Conservation (phyloP, 1,140 invertebrate species). For the Calosoma granatense region DNA sequence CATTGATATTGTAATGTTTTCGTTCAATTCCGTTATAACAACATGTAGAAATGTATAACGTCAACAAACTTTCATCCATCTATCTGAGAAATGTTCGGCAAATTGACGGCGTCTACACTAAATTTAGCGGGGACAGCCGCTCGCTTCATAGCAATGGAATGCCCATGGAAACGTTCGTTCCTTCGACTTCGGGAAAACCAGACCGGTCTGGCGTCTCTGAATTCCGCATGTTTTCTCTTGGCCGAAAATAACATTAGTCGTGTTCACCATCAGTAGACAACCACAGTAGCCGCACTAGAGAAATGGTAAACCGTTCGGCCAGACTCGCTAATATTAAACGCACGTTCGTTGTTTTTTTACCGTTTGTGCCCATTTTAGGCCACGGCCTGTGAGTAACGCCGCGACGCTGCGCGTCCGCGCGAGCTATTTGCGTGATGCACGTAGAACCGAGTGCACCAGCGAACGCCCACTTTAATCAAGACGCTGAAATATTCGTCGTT, state of each 20-base stretch:
- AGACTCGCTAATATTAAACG: conserved; percentile 4
- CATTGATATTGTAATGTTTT: too few relatives aligned
- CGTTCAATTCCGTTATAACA: too few relatives aligned
- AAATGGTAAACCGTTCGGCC: neutral
- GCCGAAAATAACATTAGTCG: conserved; percentile 12
- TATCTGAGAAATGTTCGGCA: too few relatives aligned
- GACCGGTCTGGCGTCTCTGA: conserved; percentile 20
- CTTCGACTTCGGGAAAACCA: conserved; percentile 20
- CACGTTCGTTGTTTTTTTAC: neutral
- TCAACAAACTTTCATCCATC: too few relatives aligned
- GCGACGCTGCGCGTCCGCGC: neutral
- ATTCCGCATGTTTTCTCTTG: conserved; percentile 24
- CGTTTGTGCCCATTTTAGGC: conserved; percentile 5
- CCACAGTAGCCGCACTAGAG: neutral
- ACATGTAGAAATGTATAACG: too few relatives aligned
- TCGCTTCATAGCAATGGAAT: conserved; percentile 12
- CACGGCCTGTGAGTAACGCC: neutral
- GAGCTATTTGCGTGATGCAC: neutral
- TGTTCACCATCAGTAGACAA: neutral
- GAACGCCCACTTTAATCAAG: neutral
- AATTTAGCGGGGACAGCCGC: neutral
- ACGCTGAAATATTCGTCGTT: neutral
- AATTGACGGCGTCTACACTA: neutral
- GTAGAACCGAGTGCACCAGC: neutral
- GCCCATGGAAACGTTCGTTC: conserved; percentile 15